Percentiles rank a stretch among this genome's conserved stretches.
These are phyloP conservation scores for Mystacornis crossleyi DNA, from an alignment of 2,113 vertebrate genomes.

Conservation along the genomic window DNA sequence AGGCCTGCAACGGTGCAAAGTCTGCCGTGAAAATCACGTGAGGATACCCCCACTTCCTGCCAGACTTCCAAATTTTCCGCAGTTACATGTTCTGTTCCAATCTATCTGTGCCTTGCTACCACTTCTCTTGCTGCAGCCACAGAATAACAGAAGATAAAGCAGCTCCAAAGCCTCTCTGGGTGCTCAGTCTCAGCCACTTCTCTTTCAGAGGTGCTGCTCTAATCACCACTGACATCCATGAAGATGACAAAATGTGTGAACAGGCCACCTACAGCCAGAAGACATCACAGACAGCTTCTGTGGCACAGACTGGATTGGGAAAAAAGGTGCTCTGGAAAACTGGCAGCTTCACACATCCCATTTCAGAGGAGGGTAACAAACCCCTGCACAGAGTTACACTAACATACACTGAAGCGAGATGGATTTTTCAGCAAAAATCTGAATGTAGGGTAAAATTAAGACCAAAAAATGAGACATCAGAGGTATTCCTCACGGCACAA, in stretches of 20 bases:
- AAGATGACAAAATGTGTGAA: background rate
- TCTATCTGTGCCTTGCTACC: background rate
- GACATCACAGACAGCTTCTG: background rate
- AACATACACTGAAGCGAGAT: background rate
- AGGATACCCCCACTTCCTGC: background rate
- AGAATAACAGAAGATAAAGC: background rate
- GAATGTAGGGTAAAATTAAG: background rate
- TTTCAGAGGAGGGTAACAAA: background rate
- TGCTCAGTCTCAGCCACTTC: background rate
- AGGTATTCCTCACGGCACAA: background rate
- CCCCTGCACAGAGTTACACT: background rate
- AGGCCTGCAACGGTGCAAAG: background rate
- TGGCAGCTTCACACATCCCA: background rate
- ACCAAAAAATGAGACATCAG: background rate
- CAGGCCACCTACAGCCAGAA: background rate
- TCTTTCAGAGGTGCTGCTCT: background rate
- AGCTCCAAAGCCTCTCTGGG: background rate
- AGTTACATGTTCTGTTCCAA: background rate
- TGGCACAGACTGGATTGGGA: background rate
- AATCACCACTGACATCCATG: background rate
- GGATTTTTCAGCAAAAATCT: background rate
- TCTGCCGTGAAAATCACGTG: background rate
- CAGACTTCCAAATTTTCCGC: background rate
- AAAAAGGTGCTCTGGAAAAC: background rate
- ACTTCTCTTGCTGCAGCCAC: background rate